Base-by-base conservation (phyloP, 2,113 vertebrate species). In the Tinamus guttatus region DNA sequence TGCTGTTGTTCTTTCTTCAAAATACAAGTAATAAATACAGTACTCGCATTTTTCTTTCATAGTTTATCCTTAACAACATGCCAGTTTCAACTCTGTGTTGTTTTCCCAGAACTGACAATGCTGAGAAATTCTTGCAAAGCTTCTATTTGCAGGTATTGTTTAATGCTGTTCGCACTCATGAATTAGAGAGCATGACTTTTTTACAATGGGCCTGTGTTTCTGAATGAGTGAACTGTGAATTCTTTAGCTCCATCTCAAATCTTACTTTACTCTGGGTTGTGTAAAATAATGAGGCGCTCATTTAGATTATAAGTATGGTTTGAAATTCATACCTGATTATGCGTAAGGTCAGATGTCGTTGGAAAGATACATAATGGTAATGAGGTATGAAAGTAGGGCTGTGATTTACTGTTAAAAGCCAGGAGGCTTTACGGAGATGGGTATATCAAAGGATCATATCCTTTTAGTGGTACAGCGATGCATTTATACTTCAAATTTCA, bases 1-100 rank as follows among this genome's bases (percentile, higher is more conserved):
- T 98, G 98, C 97, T 98, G 97, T 97, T 68, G 6, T 97, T 97
- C 94, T 96, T 97, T 96, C 94, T 95, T 97, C 92, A 93, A 96
- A 96, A 96, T 96, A 90, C 96, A 96, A 81, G 91, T 74, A 93
- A 96, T 98, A 95, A 96, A 90, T 85, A 70, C 75, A 78, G 76
- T 95, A 90, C 74, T 96, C 47, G 12, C 62, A 63, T 91, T 91
- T 91, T 95, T 85, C 67, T 89, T 93, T 82, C 71, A 87, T 22
- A 75, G 67, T 62, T 95, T 75, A 78, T 81, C 82, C 84, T 83
- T 52, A 84, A 86, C 62, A 79, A 81, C 85, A 22, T 75, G 81
- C 78, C 59, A 76, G 54, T 94, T 83, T 88, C 19, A 64, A 62
- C 21, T 80, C 65, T 69, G 8, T 83, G 36, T 20, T 87, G 5